Base-by-base conservation (phyloP, 1,140 invertebrate species). In the Trichomalopsis sarcophagae region DNA sequence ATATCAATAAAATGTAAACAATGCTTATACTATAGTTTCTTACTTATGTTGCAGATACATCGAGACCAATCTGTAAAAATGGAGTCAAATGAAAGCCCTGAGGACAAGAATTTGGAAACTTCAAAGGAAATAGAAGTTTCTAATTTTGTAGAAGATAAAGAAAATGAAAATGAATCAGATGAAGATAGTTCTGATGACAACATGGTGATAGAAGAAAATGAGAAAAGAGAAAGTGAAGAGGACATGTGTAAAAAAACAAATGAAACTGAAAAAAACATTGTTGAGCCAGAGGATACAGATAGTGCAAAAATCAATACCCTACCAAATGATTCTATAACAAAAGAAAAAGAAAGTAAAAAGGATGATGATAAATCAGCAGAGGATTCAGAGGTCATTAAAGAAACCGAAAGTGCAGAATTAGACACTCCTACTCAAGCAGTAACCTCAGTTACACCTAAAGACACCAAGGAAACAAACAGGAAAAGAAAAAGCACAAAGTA, bases 401-500 rank as follows among this genome's bases (percentile, higher is more conserved):
- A 87, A 50, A 30, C 13, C 23, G 83, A 82, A 68, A 75, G 14
- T 81, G 21, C 71, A 44, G 36, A 69, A 62, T 30, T 84, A 71
- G 77, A 84, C 14, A 81, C 77, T 17, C 47, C 44, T 33, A 33
- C 14, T 66, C 23, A 55, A 68, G 50, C 10, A 7, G 66, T 40
- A 21, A 50, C n/a, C 62, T 69, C 84, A 9, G 44, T n/a, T 75
- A 10, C 50, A 76, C 5, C 44, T 68, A 85, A 86, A 78, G 85
- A 82, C 0, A 83, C 68, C 44, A 86, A 87, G 47, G 87, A 82
- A 76, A 71, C 81, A 17, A 90, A 88, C 78, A 87, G 89, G 74
- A 90, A 90, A 66, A 84, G 87, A 9, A 89, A 86, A 84, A 87
- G 69, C 33, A 27, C 84, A 82, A 85, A n/a, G 90, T 90, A 82